Percentiles rank a stretch among this genome's conserved stretches.
These are phyloP conservation scores for Protodeltote pygarga DNA, from an alignment of 2,888 invertebrate genomes.

Conservation along the genomic window DNA sequence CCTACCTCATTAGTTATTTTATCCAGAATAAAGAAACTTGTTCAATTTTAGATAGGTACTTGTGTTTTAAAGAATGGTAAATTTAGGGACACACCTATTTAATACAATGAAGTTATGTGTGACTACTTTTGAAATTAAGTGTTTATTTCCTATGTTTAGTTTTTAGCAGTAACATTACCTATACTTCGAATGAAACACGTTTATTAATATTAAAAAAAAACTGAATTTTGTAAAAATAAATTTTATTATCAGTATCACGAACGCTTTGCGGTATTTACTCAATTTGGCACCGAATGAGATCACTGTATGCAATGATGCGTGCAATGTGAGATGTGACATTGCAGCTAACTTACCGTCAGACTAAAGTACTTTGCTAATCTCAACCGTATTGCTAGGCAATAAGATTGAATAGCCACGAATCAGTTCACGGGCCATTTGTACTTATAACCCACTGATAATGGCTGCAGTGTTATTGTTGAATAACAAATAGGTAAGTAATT, in stretches of 20 bases:
- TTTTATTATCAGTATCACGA: constrained; percentile 10
- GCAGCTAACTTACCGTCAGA: constrained; percentile 48
- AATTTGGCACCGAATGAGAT: constrained; percentile 60
- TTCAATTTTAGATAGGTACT: neutral
- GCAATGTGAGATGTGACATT: constrained; percentile 75
- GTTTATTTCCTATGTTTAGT: no score
- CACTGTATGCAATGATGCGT: constrained; percentile 62
- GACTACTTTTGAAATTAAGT: no score
- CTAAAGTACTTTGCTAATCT: constrained; percentile 15
- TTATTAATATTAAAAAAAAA: neutral
- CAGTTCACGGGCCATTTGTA: constrained; percentile 42
- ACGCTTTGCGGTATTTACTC: constrained; percentile 29
- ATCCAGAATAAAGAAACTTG: neutral
- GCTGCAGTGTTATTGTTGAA: constrained; percentile 54
- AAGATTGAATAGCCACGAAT: constrained; percentile 27
- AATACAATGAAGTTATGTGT: constrained; percentile 14
- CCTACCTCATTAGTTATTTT: no score
- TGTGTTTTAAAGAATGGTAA: constrained; percentile 14
- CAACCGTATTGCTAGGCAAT: constrained; percentile 28
- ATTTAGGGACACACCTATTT: constrained; percentile 19
- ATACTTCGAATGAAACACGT: no score
- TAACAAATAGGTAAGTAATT: constrained; percentile 45
- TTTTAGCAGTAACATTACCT: no score
- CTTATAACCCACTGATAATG: constrained; percentile 60
- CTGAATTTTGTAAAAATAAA: constrained; percentile 7